phyloP scores from a whole-genome alignment of 2,888 invertebrate genomes.

The Netelia virgata region DNA sequence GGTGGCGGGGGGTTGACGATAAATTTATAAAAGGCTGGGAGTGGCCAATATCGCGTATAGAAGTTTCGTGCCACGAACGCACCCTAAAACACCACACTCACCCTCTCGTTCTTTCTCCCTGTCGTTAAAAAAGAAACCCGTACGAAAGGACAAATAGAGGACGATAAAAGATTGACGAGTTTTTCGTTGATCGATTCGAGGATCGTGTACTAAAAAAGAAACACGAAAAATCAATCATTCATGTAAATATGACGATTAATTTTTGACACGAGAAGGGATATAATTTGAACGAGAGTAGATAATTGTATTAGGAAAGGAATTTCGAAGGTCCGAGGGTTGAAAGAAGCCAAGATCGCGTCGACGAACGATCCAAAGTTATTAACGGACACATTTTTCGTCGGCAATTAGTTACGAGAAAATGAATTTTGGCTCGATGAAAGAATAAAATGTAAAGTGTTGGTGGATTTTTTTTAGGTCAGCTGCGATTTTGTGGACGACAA shows the following conservation, averaged over 20 bases:
- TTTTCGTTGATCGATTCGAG: background rate
- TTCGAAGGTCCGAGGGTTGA: no score
- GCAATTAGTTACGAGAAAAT: no score
- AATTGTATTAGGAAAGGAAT: no score
- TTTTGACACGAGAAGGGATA: background rate
- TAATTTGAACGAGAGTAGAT: background rate
- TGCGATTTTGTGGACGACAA: conserved; percentile 33
- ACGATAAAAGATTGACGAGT: conserved; percentile 40
- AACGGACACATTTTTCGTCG: no score
- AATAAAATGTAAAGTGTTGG: no score
- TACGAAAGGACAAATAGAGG: conserved; percentile 14
- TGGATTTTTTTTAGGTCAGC: background rate
- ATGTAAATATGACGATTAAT: background rate
- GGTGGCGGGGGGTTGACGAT: conserved; percentile 47
- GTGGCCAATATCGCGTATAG: conserved; percentile 33
- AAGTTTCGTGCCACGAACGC: conserved; percentile 25
- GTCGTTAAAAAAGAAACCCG: conserved; percentile 10
- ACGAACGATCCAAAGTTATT: no score
- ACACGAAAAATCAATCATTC: background rate
- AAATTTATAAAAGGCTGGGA: conserved; percentile 63
- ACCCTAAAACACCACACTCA: background rate
- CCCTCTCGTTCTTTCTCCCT: background rate
- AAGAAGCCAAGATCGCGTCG: no score
- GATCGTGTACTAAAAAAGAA: background rate
- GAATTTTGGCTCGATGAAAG: no score